Conservation (phyloP, 1,140 invertebrate species). For the Aphelenchoides fujianensis region DNA sequence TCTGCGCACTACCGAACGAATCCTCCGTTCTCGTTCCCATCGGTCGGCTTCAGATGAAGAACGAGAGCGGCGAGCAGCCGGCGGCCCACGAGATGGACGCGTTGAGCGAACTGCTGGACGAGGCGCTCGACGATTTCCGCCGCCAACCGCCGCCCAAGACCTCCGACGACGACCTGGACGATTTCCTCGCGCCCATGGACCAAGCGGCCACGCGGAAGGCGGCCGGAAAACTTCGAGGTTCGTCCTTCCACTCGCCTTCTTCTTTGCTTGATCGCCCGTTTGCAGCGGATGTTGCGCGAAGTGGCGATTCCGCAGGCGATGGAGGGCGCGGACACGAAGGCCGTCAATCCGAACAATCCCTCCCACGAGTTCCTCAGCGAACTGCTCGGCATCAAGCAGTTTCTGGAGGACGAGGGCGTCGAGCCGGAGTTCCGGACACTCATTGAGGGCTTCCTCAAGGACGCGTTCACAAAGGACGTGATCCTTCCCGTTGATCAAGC, state of each 20-base stretch:
- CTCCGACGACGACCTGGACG: conserved; percentile 26
- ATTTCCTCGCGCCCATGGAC: conserved; percentile 23
- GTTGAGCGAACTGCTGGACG: conserved; percentile 17
- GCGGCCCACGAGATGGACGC: background rate
- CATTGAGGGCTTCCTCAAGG: conserved; percentile 9
- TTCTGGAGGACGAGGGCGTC: conserved; percentile 10
- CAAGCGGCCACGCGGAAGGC: conserved; percentile 20
- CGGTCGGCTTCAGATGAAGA: background rate
- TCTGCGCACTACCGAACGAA: no score
- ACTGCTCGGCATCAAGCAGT: conserved; percentile 15
- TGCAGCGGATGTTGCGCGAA: background rate
- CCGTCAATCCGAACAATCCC: background rate
- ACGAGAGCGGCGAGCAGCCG: background rate
- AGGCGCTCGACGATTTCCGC: conserved; percentile 16
- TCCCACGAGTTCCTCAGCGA: conserved; percentile 6
- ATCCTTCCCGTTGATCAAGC: conserved; percentile 13
- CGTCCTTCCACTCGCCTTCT: background rate
- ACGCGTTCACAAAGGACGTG: conserved; percentile 18
- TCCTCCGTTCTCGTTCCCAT: no score
- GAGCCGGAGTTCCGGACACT: conserved; percentile 14
- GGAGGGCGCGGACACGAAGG: background rate
- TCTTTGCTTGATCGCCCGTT: background rate
- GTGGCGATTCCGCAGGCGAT: conserved; percentile 2
- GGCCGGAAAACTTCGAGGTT: conserved; percentile 21
- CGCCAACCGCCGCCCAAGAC: background rate